Conservation (phyloP, 2,888 invertebrate genomes). For the Pinctada fucata region DNA sequence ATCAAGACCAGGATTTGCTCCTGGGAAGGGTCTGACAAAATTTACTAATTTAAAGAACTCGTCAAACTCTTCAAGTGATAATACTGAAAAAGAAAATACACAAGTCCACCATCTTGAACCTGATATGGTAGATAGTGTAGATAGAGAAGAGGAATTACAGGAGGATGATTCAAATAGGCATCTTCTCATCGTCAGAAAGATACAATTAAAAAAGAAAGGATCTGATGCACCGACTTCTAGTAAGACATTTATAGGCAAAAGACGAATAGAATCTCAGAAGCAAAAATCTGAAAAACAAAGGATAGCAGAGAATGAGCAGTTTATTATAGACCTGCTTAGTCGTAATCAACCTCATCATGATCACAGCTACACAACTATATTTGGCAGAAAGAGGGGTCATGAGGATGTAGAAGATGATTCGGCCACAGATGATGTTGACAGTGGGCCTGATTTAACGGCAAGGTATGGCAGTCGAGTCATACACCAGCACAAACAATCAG, state of each 20-base stretch:
- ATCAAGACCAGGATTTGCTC: conserved; percentile 12
- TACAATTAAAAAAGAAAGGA: neutral
- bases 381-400: conserved; percentile 60
- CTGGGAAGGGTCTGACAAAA: neutral
- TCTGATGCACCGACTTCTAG: neutral
- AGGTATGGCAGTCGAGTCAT: conserved; percentile 32
- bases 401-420: conserved; percentile 46
- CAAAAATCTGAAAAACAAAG: conserved; percentile 43
- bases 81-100: conserved; percentile 1
- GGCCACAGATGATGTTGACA: conserved; percentile 47
- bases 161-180: neutral
- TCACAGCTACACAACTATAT: conserved; percentile 70
- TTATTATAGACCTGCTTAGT: conserved; percentile 62
- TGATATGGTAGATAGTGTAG: neutral
- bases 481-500: conserved; percentile 21
- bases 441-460: conserved; percentile 25
- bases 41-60: neutral
- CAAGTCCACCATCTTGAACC: neutral
- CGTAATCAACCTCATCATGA: conserved; percentile 68
- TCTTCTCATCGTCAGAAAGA: neutral
- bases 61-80: neutral
- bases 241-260: neutral
- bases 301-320: conserved; percentile 67
- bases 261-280: conserved; percentile 6
- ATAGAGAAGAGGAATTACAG: neutral